Evolutionary conservation across 2,113 vertebrate species (phyloP).

Genomic region (Seriola rivoliana): DNA sequence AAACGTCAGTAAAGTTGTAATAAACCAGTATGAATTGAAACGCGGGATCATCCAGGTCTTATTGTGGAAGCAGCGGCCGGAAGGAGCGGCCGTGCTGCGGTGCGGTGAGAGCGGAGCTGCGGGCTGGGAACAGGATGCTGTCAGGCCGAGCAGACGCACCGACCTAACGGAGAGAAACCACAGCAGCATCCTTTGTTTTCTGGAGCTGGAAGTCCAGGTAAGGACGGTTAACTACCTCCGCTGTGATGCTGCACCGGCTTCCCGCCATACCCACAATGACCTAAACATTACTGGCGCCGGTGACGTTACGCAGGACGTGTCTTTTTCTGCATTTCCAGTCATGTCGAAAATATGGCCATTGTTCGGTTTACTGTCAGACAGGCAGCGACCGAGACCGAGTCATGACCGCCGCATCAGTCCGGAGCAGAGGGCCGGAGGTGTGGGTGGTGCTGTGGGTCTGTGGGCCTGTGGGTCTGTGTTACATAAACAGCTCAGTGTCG

Average conservation of each 20-base stretch:
- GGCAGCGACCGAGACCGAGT: not conserved
- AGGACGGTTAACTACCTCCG: conserved; percentile 6
- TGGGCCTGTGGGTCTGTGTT: not conserved
- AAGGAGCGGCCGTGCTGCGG: not conserved
- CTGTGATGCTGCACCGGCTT: not conserved
- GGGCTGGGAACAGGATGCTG: conserved; percentile 70
- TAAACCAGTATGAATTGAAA: not conserved
- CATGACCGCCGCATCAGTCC: too few relatives aligned
- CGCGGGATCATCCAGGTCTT: not conserved
- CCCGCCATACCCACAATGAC: not conserved
- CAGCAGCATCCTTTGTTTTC: conserved; percentile 78
- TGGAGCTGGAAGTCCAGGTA: conserved; percentile 63
- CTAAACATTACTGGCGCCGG: not conserved
- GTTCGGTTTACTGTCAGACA: conserved; percentile 50
- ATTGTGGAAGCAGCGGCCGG: conserved; percentile 52
- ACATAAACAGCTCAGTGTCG: not conserved
- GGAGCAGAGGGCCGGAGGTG: too few relatives aligned
- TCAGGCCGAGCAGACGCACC: conserved; percentile 65
- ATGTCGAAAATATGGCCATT: conserved; percentile 62
- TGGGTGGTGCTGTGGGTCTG: too few relatives aligned
- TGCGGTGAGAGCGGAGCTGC: not conserved
- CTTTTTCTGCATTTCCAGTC: conserved; percentile 19
- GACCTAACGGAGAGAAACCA: conserved; percentile 67
- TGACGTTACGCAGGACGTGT: not conserved
- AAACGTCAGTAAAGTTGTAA: not conserved